Evolutionary conservation across 2,797 vertebrate genomes (phyloP).

Genomic region (Acipenser oxyrinchus): DNA sequence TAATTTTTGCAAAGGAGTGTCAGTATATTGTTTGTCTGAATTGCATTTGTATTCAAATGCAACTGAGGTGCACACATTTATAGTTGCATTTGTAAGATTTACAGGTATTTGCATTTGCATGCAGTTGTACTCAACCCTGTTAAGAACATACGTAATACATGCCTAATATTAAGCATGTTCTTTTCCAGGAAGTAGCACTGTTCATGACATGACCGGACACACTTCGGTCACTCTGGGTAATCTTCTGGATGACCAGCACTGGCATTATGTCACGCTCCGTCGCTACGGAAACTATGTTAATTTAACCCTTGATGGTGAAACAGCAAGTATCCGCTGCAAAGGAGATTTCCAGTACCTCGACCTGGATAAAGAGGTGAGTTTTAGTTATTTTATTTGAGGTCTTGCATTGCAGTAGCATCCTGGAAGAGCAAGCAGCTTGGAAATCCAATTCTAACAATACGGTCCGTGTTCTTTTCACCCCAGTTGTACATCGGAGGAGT

Average conservation of each 20-base stretch:
- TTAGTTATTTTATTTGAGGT: too few relatives aligned
- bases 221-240: slow-evolving; percentile 74
- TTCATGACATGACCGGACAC: slow-evolving; percentile 73
- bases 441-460: background rate
- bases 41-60: too few relatives aligned
- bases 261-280: slow-evolving; percentile 87
- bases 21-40: too few relatives aligned
- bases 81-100: too few relatives aligned
- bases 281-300: slow-evolving; percentile 77
- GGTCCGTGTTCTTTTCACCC: background rate
- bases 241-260: slow-evolving; percentile 89
- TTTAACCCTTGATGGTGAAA: slow-evolving; percentile 83
- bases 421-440: background rate
- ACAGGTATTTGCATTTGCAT: too few relatives aligned
- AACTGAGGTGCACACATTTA: too few relatives aligned
- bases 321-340: slow-evolving; percentile 66
- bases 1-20: too few relatives aligned
- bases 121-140: too few relatives aligned
- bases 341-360: slow-evolving; percentile 84
- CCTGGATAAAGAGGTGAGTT: slow-evolving; percentile 76
- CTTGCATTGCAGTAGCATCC: too few relatives aligned
- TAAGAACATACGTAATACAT: too few relatives aligned
- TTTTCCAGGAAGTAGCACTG: slow-evolving; percentile 74
- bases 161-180: background rate
- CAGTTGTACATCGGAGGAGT: slow-evolving; percentile 90